These are phyloP conservation scores for Aegithalos caudatus DNA, from an alignment of 2,113 vertebrate genomes.

Conservation along the genomic window DNA sequence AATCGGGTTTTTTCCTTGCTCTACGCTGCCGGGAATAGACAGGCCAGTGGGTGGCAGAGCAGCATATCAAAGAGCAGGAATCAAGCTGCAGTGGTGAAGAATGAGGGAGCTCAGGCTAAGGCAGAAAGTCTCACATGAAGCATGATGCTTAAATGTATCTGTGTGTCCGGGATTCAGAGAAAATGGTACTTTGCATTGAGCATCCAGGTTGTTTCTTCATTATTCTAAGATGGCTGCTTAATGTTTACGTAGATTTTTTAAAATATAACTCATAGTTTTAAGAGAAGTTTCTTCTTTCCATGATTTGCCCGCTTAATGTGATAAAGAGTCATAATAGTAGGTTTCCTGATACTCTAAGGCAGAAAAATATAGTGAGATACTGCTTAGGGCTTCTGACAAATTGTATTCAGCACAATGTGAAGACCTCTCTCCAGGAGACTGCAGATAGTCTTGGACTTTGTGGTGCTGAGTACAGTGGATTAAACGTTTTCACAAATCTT, in stretches of 20 bases:
- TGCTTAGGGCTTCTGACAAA: neutral
- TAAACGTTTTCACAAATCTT: neutral
- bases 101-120: neutral
- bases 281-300: neutral
- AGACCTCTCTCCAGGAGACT: neutral
- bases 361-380: neutral
- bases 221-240: neutral
- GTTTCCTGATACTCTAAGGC: neutral
- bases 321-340: neutral
- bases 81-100: neutral
- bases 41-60: constrained; percentile 29
- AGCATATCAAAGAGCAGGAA: neutral
- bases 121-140: neutral
- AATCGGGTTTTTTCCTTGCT: neutral
- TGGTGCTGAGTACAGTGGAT: neutral
- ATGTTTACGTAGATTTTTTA: neutral
- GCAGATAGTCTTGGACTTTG: neutral
- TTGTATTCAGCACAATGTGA: fast-evolving
- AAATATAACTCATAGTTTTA: neutral
- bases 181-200: neutral
- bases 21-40: neutral
- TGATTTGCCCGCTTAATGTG: neutral
- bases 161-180: neutral
- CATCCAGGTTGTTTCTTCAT: neutral
- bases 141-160: neutral